phyloP scores from a whole-genome alignment of 2,797 vertebrate genomes.

The Silurus aristotelis region DNA sequence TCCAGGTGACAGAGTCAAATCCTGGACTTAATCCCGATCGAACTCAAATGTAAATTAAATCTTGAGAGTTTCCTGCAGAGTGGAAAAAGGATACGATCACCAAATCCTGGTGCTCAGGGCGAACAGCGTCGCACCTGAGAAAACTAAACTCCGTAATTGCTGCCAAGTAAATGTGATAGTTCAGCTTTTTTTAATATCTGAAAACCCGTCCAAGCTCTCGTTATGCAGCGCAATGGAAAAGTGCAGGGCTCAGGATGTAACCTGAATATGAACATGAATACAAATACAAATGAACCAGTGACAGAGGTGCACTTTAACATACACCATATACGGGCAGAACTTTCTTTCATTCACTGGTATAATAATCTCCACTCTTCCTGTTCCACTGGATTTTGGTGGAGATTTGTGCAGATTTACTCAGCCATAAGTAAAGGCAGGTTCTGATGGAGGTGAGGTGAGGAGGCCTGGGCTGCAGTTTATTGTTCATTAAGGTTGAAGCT shows the following conservation, averaged over 20 bases:
- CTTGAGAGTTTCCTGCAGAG: neutral
- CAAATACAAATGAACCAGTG: neutral
- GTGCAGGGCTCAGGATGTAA: neutral
- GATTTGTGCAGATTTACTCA: no score
- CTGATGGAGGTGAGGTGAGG: no score
- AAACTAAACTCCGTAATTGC: neutral
- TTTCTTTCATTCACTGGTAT: no score
- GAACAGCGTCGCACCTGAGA: neutral
- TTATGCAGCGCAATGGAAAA: neutral
- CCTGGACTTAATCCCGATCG: neutral
- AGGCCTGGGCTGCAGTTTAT: no score
- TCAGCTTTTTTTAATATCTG: neutral
- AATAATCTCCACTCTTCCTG: no score
- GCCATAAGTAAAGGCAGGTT: no score
- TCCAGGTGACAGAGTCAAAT: neutral
- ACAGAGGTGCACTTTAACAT: no score
- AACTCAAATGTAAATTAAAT: neutral
- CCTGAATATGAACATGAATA: neutral
- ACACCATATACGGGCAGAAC: no score
- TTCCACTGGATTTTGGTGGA: no score
- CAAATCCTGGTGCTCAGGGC: neutral
- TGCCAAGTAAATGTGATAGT: neutral
- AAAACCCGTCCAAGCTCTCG: neutral
- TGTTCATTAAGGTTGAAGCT: no score
- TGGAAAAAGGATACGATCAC: neutral